Base-by-base conservation (phyloP, 2,113 vertebrate genomes). In the Syngnathus floridae region DNA sequence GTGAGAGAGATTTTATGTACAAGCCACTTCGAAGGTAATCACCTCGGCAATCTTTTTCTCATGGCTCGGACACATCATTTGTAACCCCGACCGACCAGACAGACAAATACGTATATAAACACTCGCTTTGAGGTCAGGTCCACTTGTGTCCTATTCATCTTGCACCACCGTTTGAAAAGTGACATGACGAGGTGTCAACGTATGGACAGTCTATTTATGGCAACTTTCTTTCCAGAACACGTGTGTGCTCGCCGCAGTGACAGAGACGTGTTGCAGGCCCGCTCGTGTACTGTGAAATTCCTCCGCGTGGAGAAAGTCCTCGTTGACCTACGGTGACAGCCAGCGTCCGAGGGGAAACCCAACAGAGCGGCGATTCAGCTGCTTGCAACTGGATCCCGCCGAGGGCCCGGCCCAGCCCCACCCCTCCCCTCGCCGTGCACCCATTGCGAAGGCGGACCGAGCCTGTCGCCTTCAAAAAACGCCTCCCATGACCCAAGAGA, bases 281-380 rank as follows among this genome's bases (percentile, higher is more conserved):
- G 59, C 71, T 87, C 70, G 67, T 85, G 77, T 82, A 84, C 80
- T 87, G 83, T 83, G 81, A 90, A 89, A 90, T 90, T 89, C 88
- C 86, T 88, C 66, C 67, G 78, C 80, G 26, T 73, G 82, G 80
- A 87, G 78, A 86, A 88, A 89, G 84, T 84, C 82, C 81, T 87
- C 82, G 70, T 80, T 87, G 86, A 84, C 83, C 82, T 75, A 63
- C 75, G 76, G 72, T 85, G 84, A 90, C 83, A 83, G 88, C 85
- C 83, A 83, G 88, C 85, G 82, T 89, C 79, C 84, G 38, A 61
- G 59, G 83, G 79, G 78, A 81, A 80, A 76, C 79, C 82, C 82
- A 90, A 90, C 88, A 91, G 88, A 90, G 89, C 80, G 46, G 45
- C 69, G 49, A 90, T 91, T 91, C 88, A 90, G 78, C 70, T 38